Conservation (phyloP, 2,113 vertebrate species). For the Rhabdornis inornatus region DNA sequence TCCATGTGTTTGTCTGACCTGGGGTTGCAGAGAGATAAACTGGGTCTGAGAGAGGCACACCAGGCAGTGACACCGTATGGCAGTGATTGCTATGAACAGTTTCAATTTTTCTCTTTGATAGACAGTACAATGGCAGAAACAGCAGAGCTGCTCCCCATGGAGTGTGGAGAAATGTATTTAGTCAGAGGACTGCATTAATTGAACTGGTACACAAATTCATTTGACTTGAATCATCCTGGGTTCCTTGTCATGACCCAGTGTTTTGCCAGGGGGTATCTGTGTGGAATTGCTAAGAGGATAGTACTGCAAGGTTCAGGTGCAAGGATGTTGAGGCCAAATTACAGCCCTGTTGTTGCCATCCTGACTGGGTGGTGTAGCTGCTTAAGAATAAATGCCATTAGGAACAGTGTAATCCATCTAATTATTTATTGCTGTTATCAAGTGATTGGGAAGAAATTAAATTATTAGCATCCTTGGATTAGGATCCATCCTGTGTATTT, state of each 20-base stretch:
- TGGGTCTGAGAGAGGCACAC: not conserved
- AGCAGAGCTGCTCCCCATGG: not conserved
- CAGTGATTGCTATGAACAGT: not conserved
- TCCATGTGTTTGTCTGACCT: not conserved
- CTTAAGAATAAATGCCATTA: not conserved
- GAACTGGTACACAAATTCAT: not conserved
- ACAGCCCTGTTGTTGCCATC: not conserved
- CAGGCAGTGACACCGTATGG: not conserved
- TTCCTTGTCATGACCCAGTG: not conserved
- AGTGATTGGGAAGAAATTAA: not conserved
- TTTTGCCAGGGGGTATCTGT: not conserved
- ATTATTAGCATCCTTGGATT: not conserved
- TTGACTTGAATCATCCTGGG: not conserved
- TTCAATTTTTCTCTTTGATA: not conserved
- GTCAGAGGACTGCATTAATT: not conserved
- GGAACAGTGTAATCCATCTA: not conserved
- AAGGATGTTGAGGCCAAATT: not conserved
- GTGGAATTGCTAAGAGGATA: not conserved
- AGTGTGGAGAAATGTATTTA: not conserved
- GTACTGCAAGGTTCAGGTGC: not conserved
- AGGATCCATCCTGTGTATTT: not conserved
- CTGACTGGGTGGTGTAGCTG: not conserved
- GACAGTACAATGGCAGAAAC: not conserved
- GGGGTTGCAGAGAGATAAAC: not conserved
- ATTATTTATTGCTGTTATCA: not conserved